Evolutionary conservation across 2,888 invertebrate genomes (phyloP).

Genomic region (Catocala fraxini): DNA sequence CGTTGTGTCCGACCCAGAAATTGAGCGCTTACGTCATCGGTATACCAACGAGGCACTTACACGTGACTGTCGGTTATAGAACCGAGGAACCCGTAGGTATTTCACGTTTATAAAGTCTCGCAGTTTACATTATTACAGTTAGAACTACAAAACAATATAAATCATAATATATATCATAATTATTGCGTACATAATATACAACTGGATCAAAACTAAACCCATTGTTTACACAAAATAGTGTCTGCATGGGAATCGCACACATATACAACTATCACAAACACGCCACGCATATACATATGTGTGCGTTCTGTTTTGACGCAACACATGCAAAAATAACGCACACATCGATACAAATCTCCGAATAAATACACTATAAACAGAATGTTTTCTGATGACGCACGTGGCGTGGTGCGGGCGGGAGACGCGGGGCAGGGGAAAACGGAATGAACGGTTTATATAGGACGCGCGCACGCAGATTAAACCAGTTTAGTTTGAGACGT

Average conservation of each 20-base stretch:
- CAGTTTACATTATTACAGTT: too few species aligned
- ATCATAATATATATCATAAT: not conserved
- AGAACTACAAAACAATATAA: too few species aligned
- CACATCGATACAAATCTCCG: constrained; percentile 34
- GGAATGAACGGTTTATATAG: constrained; percentile 76
- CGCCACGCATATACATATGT: constrained; percentile 19
- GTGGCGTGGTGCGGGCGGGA: constrained; percentile 54
- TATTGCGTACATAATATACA: not conserved
- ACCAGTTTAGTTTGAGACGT: constrained; percentile 79
- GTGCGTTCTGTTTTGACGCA: constrained; percentile 60
- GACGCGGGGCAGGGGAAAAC: constrained; percentile 50
- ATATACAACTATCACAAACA: constrained; percentile 3
- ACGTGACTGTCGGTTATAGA: too few species aligned
- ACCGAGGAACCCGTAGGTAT: too few species aligned
- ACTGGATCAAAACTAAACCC: not conserved
- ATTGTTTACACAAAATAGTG: constrained; percentile 14
- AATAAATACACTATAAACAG: constrained; percentile 36
- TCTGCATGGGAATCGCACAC: constrained; percentile 24
- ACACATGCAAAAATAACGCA: constrained; percentile 41
- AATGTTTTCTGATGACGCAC: constrained; percentile 67
- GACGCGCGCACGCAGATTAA: constrained; percentile 64
- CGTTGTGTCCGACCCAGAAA: too few species aligned
- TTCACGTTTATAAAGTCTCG: too few species aligned
- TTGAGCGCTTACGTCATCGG: too few species aligned
- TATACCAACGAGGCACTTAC: too few species aligned